These are phyloP conservation scores for Buathra laborator DNA, from an alignment of 2,888 invertebrate species.

Conservation along the genomic window DNA sequence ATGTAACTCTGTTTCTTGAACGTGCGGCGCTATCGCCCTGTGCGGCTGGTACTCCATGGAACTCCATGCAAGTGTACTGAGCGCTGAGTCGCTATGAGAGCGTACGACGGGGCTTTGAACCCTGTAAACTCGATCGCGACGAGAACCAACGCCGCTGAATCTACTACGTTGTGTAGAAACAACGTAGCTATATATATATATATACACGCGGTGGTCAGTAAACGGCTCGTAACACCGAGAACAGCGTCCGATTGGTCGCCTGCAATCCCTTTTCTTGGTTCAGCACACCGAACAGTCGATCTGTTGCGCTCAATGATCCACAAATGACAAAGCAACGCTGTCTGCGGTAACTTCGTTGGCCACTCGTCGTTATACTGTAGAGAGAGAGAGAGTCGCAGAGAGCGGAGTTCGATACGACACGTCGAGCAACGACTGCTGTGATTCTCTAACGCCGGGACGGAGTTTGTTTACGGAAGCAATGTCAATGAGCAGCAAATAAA, in stretches of 20 bases:
- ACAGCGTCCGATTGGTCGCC: slow-evolving; percentile 49
- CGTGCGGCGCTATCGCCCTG: background rate
- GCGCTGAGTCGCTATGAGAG: slow-evolving; percentile 51
- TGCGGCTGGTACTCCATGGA: slow-evolving; percentile 52
- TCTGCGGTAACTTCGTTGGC: background rate
- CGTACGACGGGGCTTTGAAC: slow-evolving; percentile 82
- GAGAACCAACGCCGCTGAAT: slow-evolving; percentile 68
- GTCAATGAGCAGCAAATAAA: slow-evolving; percentile 36
- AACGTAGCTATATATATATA: no score
- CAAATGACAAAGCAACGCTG: background rate
- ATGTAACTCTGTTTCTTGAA: no score
- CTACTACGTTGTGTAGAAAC: slow-evolving; percentile 79
- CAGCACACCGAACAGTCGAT: background rate
- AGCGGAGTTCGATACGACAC: no score
- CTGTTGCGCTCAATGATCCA: background rate
- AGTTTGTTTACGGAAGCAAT: slow-evolving; percentile 67
- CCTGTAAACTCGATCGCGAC: slow-evolving; percentile 67
- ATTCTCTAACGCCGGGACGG: background rate
- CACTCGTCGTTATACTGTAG: background rate
- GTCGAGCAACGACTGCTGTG: no score
- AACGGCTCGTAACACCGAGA: slow-evolving; percentile 68
- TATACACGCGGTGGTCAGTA: slow-evolving; percentile 50
- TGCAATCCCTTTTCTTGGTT: slow-evolving; percentile 30
- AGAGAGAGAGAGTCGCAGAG: no score
- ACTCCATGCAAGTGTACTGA: slow-evolving; percentile 4